Evolutionary conservation across 1,140 invertebrate genomes (phyloP), one percentile per base, ranked within the genome.

Genomic region (Rhopalosiphum padi): DNA sequence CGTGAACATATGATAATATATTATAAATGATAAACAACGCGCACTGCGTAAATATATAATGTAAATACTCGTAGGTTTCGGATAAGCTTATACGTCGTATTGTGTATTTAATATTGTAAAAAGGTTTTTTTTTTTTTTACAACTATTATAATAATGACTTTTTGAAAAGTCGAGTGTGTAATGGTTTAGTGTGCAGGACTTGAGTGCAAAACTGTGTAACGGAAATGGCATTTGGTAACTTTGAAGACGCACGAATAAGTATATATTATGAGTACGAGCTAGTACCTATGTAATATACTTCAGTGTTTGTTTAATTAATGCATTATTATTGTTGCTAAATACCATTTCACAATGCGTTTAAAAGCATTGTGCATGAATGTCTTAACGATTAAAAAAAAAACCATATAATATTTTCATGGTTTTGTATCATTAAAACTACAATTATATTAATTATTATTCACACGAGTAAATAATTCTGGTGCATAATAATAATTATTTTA

Each of bases 191-290:
- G 23, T 85, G 23, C 22, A 25, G 23, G 23, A 41, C 37, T 43
- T 85, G 83, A 85, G 83, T 85, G 83, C 83, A 85, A 43, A 85
- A 85, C 83, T 25, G 23, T 85, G 83, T 85, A 41, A 85, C 83
- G 83, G 37, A 85, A 85, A 41, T 85, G 37, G 23, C 83, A 41
- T 85, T 85, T 85, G 83, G 83, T 41, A 85, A 41, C 41, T 85
- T 85, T 41, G 37, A 41, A 85, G 37, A 85, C 37, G 23, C 83
- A 85, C 37, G 37, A 43, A 85, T 85, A 85, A 51, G 48, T 68
- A 68, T 82, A 37, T 37, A 35, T 37, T 37, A 35, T 37, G 23
- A 23, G 35, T 37, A 83, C 35, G 21, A 9, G n/a, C n/a, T n/a
- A n/a, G 7, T 37, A 83, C 35, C 22, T 82, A 37, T 35, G n/a